Evolutionary conservation across 2,113 vertebrate genomes (phyloP), one percentile per base, ranked within the genome.

Genomic region (Isichthys henryi): DNA sequence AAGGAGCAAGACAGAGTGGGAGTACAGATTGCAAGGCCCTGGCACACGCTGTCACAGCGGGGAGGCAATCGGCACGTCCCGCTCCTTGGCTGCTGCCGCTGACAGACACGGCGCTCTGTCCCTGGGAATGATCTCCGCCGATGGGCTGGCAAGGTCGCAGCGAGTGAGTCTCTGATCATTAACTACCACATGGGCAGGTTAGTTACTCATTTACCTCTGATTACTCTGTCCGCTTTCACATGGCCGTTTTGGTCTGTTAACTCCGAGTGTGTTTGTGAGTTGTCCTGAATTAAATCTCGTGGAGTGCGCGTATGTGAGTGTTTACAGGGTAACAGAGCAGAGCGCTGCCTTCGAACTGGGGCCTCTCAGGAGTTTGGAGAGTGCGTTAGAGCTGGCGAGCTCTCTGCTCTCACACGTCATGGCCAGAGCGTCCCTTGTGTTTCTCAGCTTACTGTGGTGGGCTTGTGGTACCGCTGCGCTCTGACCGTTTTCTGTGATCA

Each of bases 131-230:
- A 88, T 56, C 82, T 56, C 82, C 2, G 11, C 35, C 9, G 23
- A 86, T 49, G 89, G 35, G 15, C 74, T 19, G 74, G 39, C 17
- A n/a, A 80, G 35, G 74, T 80, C 91, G 88, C 92, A 90, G 87
- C 90, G 87, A 50, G 74, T 74, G 86, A 90, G 90, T 77, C 56
- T 91, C 88, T 92, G 90, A 93, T 94, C 90, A 92, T 94, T 94
- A 93, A 93, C 92, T 90, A 92, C 88, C 87, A 50, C 88, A 88
- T 91, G 88, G 88, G 66, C n/a, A 86, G 80, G 88, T 92, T 91
- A 94, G 93, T 93, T 92, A 95, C 94, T 95, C 90, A 95, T 93
- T 90, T 9, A 50, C 77, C 82, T 53, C 48, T 88, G 43, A 85
- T 66, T 45, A 31, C 88, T 88, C 17, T 27, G 5, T 43, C 74